Evolutionary conservation across 2,113 vertebrate species (phyloP).

Genomic region (Chascanopsetta lugubris): DNA sequence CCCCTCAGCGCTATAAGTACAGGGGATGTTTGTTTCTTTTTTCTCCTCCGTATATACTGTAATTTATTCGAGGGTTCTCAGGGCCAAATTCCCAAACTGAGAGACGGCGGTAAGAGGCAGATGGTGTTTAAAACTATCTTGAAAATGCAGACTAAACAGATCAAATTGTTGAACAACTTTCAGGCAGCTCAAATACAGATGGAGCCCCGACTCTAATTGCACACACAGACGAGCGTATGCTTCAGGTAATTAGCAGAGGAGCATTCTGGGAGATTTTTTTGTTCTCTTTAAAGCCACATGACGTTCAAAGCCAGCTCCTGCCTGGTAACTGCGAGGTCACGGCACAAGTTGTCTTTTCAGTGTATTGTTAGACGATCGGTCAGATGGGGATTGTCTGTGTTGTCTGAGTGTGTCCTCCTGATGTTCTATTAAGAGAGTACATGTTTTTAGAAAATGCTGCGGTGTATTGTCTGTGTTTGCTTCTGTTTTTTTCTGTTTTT

Average conservation of each 20-base stretch:
- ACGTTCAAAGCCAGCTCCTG: constrained; percentile 10
- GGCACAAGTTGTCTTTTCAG: constrained; percentile 22
- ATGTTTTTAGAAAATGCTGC: constrained; percentile 53
- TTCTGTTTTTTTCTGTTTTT: constrained; percentile 60
- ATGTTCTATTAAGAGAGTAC: constrained; percentile 30
- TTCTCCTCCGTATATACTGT: constrained; percentile 26
- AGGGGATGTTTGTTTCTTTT: constrained; percentile 22
- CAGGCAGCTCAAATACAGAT: constrained; percentile 50
- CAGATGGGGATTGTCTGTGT: constrained; percentile 21
- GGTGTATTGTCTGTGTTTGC: constrained; percentile 46
- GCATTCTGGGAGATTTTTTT: constrained; percentile 12
- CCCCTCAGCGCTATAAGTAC: neutral
- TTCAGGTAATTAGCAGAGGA: constrained; percentile 29
- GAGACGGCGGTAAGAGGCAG: constrained; percentile 44
- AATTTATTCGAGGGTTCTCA: constrained; percentile 48
- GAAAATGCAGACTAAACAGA: constrained; percentile 54
- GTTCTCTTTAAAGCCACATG: constrained; percentile 8
- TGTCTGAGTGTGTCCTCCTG: neutral
- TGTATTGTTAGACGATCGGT: constrained; percentile 17
- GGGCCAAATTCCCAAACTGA: constrained; percentile 31
- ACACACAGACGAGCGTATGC: constrained; percentile 26
- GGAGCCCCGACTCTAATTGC: constrained; percentile 33
- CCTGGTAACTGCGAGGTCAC: constrained; percentile 4
- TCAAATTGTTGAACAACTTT: constrained; percentile 46
- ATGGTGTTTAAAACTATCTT: constrained; percentile 53